A percentile compares a stretch with the other conserved stretches of the same genome.
phyloP scores from a whole-genome alignment of 2,113 vertebrate genomes.

The Larimichthys polyactis region DNA sequence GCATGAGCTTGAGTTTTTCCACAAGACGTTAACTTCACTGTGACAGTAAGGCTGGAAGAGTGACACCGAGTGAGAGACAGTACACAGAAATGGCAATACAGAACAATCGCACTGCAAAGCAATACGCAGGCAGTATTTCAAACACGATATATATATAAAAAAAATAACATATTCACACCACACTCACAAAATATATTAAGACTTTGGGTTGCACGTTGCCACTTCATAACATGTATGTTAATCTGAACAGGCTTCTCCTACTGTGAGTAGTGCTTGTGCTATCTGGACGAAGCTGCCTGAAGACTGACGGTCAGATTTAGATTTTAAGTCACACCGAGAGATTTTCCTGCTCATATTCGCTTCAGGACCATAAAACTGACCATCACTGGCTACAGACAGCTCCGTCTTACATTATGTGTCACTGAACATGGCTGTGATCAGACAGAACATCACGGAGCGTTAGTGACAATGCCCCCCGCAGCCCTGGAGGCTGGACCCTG shows the following conservation, averaged over 20 bases:
- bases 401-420: slow-evolving; percentile 53
- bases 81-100: slow-evolving; percentile 76
- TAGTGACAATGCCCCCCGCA: slow-evolving; percentile 78
- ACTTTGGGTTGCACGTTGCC: slow-evolving; percentile 59
- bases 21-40: slow-evolving; percentile 68
- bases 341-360: not conserved
- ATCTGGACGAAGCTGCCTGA: slow-evolving; percentile 53
- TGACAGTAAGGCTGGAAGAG: slow-evolving; percentile 72
- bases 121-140: slow-evolving; percentile 64
- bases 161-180: slow-evolving; percentile 64
- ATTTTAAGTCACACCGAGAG: not conserved
- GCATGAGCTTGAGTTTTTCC: slow-evolving; percentile 69
- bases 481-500: slow-evolving; percentile 88
- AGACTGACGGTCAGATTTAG: slow-evolving; percentile 34
- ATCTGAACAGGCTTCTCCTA: slow-evolving; percentile 41
- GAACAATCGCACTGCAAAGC: slow-evolving; percentile 71
- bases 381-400: slow-evolving; percentile 46
- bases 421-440: slow-evolving; percentile 47
- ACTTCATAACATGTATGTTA: slow-evolving; percentile 48
- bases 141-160: slow-evolving; percentile 45
- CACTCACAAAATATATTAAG: slow-evolving; percentile 62
- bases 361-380: slow-evolving; percentile 25
- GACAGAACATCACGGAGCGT: slow-evolving; percentile 70
- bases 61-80: slow-evolving; percentile 66
- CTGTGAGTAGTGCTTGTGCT: slow-evolving; percentile 57